These are phyloP conservation scores for Hepsetus odoe DNA, from an alignment of 2,113 vertebrate genomes.

Conservation along the genomic window DNA sequence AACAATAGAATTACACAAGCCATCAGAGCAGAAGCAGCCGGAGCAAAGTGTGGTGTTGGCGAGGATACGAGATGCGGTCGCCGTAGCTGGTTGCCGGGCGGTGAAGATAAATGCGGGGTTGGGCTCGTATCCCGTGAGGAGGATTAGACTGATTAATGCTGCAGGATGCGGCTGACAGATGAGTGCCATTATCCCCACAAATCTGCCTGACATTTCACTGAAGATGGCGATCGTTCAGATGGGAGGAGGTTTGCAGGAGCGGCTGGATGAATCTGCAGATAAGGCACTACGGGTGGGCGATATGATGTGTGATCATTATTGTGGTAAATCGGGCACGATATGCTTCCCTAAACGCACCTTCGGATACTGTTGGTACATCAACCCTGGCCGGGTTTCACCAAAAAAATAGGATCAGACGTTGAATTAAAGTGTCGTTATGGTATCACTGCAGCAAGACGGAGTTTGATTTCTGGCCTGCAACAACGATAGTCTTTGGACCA, in stretches of 20 bases:
- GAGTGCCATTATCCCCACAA: constrained; percentile 81
- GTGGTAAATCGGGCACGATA: neutral
- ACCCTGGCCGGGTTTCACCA: too few relatives aligned
- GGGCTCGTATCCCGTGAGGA: constrained; percentile 63
- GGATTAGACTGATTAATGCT: constrained; percentile 77
- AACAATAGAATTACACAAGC: neutral
- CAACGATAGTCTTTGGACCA: too few relatives aligned
- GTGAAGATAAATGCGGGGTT: constrained; percentile 68
- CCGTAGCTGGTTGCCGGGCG: constrained; percentile 58
- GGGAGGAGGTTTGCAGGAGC: constrained; percentile 69
- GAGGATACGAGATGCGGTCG: constrained; percentile 45
- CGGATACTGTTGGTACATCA: too few relatives aligned
- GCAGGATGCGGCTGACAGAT: constrained; percentile 79
- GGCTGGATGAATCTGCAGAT: constrained; percentile 58
- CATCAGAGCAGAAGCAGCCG: constrained; percentile 2
- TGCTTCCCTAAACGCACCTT: too few relatives aligned
- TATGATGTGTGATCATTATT: neutral
- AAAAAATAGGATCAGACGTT: too few relatives aligned
- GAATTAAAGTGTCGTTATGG: too few relatives aligned
- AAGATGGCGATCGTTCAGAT: constrained; percentile 77
- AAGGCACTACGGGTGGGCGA: neutral
- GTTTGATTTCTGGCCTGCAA: too few relatives aligned
- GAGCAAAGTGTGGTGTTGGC: constrained; percentile 24
- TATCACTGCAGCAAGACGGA: too few relatives aligned
- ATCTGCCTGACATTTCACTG: constrained; percentile 74